Evolutionary conservation across 2,797 vertebrate genomes (phyloP).

Genomic region (Enteromius unitaeniatus): DNA sequence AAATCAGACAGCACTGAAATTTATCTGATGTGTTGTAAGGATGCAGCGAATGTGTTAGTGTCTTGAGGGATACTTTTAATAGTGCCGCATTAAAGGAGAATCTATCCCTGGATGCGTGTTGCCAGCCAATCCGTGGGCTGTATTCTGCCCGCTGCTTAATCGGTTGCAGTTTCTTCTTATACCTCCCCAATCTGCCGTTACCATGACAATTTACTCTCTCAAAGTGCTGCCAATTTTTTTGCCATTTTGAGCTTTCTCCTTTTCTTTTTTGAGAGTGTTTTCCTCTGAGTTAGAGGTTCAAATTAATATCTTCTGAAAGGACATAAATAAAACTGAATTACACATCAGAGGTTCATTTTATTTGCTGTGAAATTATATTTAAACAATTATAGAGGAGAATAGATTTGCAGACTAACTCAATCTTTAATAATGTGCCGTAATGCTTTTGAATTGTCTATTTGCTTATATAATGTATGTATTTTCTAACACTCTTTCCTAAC

Average conservation of each 20-base stretch:
- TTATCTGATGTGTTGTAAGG: conserved; percentile 5
- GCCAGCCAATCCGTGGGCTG: conserved; percentile 36
- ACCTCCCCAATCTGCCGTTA: conserved; percentile 63
- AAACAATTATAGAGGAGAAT: background rate
- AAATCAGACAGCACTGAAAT: conserved; percentile 4
- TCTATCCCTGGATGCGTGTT: conserved; percentile 12
- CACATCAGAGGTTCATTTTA: background rate
- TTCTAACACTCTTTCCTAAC: background rate
- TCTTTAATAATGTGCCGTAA: background rate
- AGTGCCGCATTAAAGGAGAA: conserved; percentile 6
- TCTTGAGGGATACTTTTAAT: conserved; percentile 33
- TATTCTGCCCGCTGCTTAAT: conserved; percentile 47
- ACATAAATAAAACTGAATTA: background rate
- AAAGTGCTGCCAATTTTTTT: conserved; percentile 59
- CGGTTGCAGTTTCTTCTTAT: conserved; percentile 48
- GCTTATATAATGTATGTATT: background rate
- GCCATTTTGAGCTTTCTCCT: conserved; percentile 49
- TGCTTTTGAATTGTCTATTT: background rate
- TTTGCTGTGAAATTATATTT: conserved; percentile 4
- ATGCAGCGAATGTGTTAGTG: conserved; percentile 7
- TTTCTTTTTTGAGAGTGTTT: conserved; percentile 52
- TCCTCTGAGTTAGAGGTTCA: background rate
- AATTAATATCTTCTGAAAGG: background rate
- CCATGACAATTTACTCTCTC: conserved; percentile 67
- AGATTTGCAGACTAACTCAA: background rate